Conservation (phyloP, 2,888 invertebrate genomes). For the Nephrocerus scutellatus region DNA sequence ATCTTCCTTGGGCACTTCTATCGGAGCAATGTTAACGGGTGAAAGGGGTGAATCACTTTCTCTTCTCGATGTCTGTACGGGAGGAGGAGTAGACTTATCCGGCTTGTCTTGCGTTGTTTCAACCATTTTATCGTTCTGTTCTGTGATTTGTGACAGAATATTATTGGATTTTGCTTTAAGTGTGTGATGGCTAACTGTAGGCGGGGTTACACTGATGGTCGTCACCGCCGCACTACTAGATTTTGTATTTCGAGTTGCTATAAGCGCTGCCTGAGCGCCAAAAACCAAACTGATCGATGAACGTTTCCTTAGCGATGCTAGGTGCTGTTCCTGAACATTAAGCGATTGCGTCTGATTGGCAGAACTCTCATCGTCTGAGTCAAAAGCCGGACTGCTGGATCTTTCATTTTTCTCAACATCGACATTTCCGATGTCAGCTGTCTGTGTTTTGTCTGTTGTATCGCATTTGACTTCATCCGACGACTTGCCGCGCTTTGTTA, state of each 20-base stretch:
- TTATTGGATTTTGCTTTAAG: constrained; percentile 15
- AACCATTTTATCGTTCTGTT: too few relatives aligned
- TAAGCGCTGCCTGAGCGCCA: constrained; percentile 44
- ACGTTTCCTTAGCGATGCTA: constrained; percentile 41
- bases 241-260: constrained; percentile 42
- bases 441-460: too few relatives aligned
- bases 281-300: constrained; percentile 47
- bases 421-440: too few relatives aligned
- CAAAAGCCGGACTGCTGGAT: constrained; percentile 89
- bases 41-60: constrained; percentile 33
- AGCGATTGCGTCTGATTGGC: constrained; percentile 50
- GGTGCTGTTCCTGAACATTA: constrained; percentile 37
- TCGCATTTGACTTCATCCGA: constrained; percentile 46
- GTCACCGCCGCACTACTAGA: too few relatives aligned
- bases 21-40: constrained; percentile 43
- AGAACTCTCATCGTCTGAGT: constrained; percentile 86
- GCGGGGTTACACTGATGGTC: too few relatives aligned
- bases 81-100: too few relatives aligned
- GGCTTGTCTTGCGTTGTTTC: constrained; percentile 37
- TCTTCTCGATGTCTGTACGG: constrained; percentile 6
- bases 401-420: constrained; percentile 69
- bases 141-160: constrained; percentile 2
- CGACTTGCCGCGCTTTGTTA: too few relatives aligned
- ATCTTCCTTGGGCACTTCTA: constrained; percentile 39
- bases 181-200: constrained; percentile 27